These are phyloP conservation scores for Parambassis ranga DNA, from an alignment of 2,797 vertebrate genomes.

Conservation along the genomic window DNA sequence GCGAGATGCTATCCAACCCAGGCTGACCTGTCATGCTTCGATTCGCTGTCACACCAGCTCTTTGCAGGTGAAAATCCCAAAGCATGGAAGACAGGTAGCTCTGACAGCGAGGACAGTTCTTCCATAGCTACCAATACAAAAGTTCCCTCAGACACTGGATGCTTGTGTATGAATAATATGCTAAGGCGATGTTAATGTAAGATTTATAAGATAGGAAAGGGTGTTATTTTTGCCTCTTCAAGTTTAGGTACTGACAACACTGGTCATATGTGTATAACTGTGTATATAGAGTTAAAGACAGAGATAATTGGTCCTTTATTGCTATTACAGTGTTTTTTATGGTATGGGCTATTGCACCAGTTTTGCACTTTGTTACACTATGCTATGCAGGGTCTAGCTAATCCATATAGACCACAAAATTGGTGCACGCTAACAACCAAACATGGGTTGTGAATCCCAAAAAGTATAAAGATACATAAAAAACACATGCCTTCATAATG, in stretches of 20 bases:
- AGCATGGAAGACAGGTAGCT: constrained; percentile 51
- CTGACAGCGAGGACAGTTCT: constrained; percentile 51
- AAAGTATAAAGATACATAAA: too few species aligned
- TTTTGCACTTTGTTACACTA: too few species aligned
- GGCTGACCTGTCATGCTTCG: constrained; percentile 67
- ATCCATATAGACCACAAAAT: too few species aligned
- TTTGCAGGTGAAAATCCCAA: constrained; percentile 63
- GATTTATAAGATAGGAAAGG: neutral
- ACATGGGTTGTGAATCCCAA: too few species aligned
- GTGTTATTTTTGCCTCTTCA: neutral
- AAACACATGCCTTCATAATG: constrained; percentile 55
- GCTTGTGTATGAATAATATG: constrained; percentile 5
- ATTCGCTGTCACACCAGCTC: constrained; percentile 66
- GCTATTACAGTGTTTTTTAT: too few species aligned
- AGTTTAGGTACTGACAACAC: neutral
- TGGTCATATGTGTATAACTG: too few species aligned
- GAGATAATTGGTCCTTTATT: too few species aligned
- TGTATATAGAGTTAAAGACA: too few species aligned
- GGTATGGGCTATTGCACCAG: too few species aligned
- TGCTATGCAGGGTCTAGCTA: too few species aligned
- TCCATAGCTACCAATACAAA: constrained; percentile 23
- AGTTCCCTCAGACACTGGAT: constrained; percentile 20
- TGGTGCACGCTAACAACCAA: too few species aligned
- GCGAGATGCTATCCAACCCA: constrained; percentile 56
- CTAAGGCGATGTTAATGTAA: neutral